These are phyloP conservation scores for Argyra leucocephala DNA, from an alignment of 2,888 invertebrate species.

Conservation along the genomic window DNA sequence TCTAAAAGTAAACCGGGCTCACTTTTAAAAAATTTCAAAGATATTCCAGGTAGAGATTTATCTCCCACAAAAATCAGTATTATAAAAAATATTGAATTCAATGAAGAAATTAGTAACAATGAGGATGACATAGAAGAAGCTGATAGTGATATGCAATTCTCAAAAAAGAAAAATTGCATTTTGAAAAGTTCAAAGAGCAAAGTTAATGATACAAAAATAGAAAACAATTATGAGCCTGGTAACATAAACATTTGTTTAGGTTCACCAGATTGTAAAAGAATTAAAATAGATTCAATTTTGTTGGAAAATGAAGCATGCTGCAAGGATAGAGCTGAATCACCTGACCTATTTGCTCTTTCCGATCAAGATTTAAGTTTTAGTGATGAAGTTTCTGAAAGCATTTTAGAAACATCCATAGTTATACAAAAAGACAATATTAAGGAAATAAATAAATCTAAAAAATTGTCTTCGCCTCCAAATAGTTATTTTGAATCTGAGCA, in stretches of 20 bases:
- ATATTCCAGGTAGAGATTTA: slow-evolving; percentile 54
- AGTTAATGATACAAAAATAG: neutral
- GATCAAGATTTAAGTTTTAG: slow-evolving; percentile 12
- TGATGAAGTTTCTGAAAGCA: neutral
- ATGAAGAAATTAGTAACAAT: no score
- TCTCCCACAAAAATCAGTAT: slow-evolving; percentile 41
- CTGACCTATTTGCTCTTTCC: slow-evolving; percentile 33
- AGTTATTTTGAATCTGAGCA: slow-evolving; percentile 10
- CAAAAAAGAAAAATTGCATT: no score
- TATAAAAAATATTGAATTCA: no score
- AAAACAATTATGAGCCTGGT: neutral
- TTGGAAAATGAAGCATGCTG: neutral
- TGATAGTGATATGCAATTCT: no score
- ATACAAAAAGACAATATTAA: no score
- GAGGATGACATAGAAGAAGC: no score
- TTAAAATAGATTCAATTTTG: neutral
- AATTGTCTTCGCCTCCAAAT: slow-evolving; percentile 7
- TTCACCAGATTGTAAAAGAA: neutral
- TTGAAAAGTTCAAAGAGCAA: neutral
- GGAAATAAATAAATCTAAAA: no score
- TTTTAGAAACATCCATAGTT: no score
- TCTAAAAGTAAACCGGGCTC: slow-evolving; percentile 41
- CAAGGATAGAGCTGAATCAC: slow-evolving; percentile 30
- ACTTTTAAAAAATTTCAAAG: slow-evolving; percentile 52
- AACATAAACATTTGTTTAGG: neutral